These are phyloP conservation scores for Platorchestia sp. DNA, from an alignment of 1,140 invertebrate genomes.

Conservation along the genomic window DNA sequence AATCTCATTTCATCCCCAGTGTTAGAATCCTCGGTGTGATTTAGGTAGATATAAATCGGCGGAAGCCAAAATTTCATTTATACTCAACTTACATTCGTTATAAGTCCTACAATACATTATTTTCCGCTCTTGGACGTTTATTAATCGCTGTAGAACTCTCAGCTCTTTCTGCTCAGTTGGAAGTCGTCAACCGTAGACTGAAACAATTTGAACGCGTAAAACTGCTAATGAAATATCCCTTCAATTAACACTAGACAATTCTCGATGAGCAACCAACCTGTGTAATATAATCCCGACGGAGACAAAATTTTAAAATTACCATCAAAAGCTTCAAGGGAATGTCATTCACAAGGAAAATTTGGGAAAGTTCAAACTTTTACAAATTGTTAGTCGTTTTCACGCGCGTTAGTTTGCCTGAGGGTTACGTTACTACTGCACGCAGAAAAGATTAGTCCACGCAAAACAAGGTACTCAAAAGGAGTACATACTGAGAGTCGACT, in stretches of 20 bases:
- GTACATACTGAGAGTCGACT: constrained; percentile 24
- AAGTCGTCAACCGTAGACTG: not conserved
- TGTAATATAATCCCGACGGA: not conserved
- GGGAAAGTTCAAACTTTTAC: not conserved
- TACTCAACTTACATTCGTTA: not conserved
- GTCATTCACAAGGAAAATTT: too few species aligned
- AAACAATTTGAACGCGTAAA: not conserved
- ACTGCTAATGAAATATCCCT: not conserved
- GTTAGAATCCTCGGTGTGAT: not conserved
- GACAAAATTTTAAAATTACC: too few species aligned
- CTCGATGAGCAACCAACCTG: not conserved
- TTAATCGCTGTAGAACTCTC: not conserved
- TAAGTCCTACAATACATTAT: not conserved
- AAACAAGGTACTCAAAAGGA: constrained; percentile 3
- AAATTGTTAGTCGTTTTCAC: not conserved
- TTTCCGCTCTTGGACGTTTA: not conserved
- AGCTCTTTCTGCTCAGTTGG: not conserved
- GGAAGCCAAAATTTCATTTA: not conserved
- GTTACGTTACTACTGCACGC: not conserved
- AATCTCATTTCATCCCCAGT: not conserved
- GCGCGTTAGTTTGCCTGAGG: not conserved
- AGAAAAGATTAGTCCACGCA: not conserved
- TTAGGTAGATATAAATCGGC: not conserved
- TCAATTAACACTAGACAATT: not conserved
- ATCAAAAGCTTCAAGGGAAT: too few species aligned